These are phyloP conservation scores for Phodopus roborovskii DNA, from an alignment of 2,113 vertebrate genomes.

Conservation along the genomic window DNA sequence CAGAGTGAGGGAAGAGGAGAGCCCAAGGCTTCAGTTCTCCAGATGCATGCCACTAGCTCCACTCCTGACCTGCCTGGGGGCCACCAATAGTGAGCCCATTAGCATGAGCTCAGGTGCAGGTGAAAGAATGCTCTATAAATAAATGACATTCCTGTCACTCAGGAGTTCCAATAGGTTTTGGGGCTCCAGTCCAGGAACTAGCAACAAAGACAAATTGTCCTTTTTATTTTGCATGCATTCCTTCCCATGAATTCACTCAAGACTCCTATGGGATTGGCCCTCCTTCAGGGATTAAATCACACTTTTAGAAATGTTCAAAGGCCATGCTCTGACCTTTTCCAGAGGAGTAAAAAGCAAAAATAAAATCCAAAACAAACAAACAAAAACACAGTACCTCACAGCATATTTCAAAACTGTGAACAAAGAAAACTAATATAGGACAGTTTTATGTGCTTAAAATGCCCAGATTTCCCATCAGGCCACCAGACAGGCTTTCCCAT, in stretches of 20 bases:
- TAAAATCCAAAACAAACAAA: no score
- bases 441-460: not conserved
- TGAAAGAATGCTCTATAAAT: not conserved
- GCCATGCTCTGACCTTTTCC: not conserved
- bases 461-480: not conserved
- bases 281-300: conserved; percentile 14
- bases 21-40: not conserved
- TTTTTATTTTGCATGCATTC: not conserved
- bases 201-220: not conserved
- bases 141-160: not conserved
- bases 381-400: not conserved
- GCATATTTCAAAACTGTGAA: not conserved
- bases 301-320: conserved; percentile 16
- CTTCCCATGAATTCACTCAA: not conserved
- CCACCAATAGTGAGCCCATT: not conserved
- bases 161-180: not conserved
- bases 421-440: conserved; percentile 35
- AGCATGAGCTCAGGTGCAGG: not conserved
- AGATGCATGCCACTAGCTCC: not conserved
- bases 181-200: conserved; percentile 8
- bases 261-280: not conserved
- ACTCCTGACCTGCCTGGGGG: not conserved
- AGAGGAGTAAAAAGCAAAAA: not conserved
- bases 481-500: not conserved
- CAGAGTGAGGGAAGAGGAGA: not conserved